Percentiles rank a stretch among this genome's conserved stretches.
phyloP scores from a whole-genome alignment of 2,113 vertebrate genomes.

The Sapayoa aenigma region DNA sequence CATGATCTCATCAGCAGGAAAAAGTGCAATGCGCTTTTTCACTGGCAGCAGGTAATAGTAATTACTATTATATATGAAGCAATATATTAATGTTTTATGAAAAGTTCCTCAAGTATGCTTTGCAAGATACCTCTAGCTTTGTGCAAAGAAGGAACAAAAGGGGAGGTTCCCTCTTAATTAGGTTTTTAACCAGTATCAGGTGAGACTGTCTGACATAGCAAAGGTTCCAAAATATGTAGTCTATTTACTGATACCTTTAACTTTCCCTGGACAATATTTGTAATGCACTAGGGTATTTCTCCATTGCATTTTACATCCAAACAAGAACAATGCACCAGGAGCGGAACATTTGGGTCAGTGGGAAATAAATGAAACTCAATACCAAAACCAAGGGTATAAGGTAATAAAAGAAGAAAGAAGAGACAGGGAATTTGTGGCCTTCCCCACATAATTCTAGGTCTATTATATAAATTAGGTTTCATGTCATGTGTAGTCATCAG shows the following conservation, averaged over 20 bases:
- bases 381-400: neutral
- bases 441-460: neutral
- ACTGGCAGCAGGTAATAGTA: neutral
- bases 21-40: neutral
- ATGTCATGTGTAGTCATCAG: neutral
- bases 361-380: neutral
- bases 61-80: neutral
- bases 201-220: neutral
- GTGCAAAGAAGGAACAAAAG: neutral
- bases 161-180: neutral
- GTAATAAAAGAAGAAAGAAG: neutral
- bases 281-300: neutral
- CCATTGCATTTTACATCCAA: neutral
- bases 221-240: neutral
- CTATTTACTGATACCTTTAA: neutral
- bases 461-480: neutral
- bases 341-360: neutral
- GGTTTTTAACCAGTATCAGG: neutral
- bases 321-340: neutral
- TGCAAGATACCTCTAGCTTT: neutral
- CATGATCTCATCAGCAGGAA: neutral
- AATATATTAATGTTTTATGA: neutral
- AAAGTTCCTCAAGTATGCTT: neutral
- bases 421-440: neutral
- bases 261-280: neutral